Percentiles rank a stretch among this genome's conserved stretches.
Evolutionary conservation across 2,113 vertebrate species (phyloP).

Genomic region (Clarias batrachus): DNA sequence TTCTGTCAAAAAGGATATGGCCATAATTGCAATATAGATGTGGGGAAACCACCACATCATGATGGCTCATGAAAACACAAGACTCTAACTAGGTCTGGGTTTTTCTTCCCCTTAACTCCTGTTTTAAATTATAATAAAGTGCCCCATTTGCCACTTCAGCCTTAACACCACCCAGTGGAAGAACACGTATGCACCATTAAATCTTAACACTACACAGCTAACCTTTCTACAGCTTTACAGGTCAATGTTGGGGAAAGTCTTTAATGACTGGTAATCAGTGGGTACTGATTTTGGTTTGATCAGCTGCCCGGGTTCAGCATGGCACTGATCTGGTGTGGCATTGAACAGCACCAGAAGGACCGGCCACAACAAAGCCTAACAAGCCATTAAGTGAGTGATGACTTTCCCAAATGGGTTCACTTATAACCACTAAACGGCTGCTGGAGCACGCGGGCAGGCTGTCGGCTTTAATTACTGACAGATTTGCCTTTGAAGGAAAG

Average conservation of each 20-base stretch:
- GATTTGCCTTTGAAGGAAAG: conserved; percentile 41
- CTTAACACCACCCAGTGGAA: conserved; percentile 36
- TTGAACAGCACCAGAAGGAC: conserved; percentile 21
- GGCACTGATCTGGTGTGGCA: not conserved
- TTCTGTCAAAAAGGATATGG: no score
- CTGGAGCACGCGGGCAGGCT: conserved; percentile 38
- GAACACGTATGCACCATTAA: not conserved
- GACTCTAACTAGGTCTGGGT: not conserved
- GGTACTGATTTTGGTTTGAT: conserved; percentile 32
- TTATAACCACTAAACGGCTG: conserved; percentile 44
- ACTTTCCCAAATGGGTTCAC: conserved; percentile 40
- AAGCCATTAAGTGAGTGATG: conserved; percentile 2
- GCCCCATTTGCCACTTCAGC: not conserved
- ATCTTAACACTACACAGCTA: not conserved
- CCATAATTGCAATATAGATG: not conserved
- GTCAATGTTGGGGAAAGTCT: not conserved
- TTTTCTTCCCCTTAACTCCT: not conserved
- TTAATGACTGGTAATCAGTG: not conserved
- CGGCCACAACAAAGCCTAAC: conserved; percentile 52
- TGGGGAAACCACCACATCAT: not conserved
- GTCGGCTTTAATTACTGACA: conserved; percentile 46
- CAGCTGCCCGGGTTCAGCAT: not conserved
- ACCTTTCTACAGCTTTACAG: not conserved
- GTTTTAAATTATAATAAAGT: not conserved
- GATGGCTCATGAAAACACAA: not conserved